Base-by-base conservation (phyloP, 2,113 vertebrate genomes). In the Melanerpes formicivorus region DNA sequence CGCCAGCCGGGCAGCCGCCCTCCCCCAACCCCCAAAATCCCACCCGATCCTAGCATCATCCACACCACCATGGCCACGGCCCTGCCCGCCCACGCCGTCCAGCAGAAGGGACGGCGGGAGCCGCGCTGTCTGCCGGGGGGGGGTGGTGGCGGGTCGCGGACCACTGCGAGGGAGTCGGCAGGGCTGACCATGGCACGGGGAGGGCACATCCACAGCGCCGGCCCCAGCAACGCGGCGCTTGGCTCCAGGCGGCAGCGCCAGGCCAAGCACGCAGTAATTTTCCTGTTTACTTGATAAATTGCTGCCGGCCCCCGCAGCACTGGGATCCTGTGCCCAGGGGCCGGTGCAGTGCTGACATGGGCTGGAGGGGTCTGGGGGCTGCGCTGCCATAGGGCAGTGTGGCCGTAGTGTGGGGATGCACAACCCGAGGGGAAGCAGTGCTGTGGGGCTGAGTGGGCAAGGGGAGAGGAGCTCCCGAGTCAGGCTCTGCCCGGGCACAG, bases 1-100 rank as follows among this genome's bases (percentile, higher is more conserved):
- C 4, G 0, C 29, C 2, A 66, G 44, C 13, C 4, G 0, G 59
- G n/a, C 1, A 0, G 66, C 29, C 0, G 1, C 22, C n/a, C 48
- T 42, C 3, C 25, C 22, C 10, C 11, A 2, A 29, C 40, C n/a
- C 10, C 11, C 3, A 29, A 14, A 23, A 23, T 55, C 29, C 46
- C 75, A 26, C 46, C 26, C 34, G 9, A 27, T 1, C 8, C 11
- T 34, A 48, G 71, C 66, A 25, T 32, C 29, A 0, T 21, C 19
- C 0, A 0, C 18, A 7, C 18, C 0, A 8, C 29, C 59, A 4
- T 1, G 1, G 71, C 67, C 32, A 5, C 2, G 4, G 86, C 34
- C 18, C 34, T 48, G 37, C 63, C 10, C 14, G 2, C 40, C 85
- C 66, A 11, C 7, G 14, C 14, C 2, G 0, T 64, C 11, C 9